Percentiles rank a stretch among this genome's conserved stretches.
Conservation (phyloP, 2,797 vertebrate genomes). For the Diplodus puntazzo region DNA sequence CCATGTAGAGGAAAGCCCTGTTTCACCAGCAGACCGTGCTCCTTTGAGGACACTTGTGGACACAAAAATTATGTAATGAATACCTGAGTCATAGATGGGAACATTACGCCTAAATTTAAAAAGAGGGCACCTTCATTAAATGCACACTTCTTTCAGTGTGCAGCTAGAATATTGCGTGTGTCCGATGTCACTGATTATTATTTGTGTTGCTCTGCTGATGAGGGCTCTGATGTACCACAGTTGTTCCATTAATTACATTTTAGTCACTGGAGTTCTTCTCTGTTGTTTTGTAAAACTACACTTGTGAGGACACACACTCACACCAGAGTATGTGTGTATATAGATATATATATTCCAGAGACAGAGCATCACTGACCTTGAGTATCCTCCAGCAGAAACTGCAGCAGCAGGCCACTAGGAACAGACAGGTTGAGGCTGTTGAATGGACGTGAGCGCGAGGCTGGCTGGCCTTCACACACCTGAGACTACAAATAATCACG, state of each 20-base stretch:
- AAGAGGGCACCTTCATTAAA: background rate
- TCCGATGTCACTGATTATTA: background rate
- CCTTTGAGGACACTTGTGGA: constrained; percentile 49
- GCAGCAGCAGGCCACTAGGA: constrained; percentile 89
- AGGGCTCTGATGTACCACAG: background rate
- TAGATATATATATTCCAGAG: background rate
- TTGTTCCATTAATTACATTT: background rate
- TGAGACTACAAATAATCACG: constrained; percentile 29
- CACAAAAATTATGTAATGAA: background rate
- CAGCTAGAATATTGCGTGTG: background rate
- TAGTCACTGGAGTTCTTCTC: background rate
- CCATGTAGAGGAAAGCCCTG: constrained; percentile 86
- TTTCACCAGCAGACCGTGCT: constrained; percentile 84
- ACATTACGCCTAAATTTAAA: background rate
- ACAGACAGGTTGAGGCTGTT: constrained; percentile 86
- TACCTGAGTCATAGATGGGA: background rate
- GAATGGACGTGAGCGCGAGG: constrained; percentile 65
- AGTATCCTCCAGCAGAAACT: constrained; percentile 81
- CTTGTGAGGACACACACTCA: background rate
- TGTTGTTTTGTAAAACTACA: constrained; percentile 2
- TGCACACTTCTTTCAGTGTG: background rate
- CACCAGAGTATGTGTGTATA: background rate
- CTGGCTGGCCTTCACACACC: constrained; percentile 40
- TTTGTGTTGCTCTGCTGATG: background rate
- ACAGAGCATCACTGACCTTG: constrained; percentile 78